Conservation (phyloP, 2,113 vertebrate genomes). For the Glaucidium brasilianum region DNA sequence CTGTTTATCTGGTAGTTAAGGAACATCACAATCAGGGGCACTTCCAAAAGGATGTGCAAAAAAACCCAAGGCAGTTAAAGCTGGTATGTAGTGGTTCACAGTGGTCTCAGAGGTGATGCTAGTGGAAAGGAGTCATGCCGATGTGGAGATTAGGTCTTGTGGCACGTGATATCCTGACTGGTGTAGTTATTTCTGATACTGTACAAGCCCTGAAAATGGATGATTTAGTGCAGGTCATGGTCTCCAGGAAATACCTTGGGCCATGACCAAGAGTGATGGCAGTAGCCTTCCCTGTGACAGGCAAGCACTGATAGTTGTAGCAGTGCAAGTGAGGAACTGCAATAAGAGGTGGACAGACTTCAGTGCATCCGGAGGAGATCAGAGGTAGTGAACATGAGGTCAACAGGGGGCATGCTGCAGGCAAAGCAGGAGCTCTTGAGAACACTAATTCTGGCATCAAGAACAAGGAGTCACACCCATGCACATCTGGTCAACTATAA, state of each 20-base stretch:
- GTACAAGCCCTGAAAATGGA: not conserved
- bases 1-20: not conserved
- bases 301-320: not conserved
- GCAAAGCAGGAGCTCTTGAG: not conserved
- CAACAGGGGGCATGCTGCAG: not conserved
- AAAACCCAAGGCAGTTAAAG: not conserved
- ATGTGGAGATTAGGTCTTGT: not conserved
- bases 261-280: too few species aligned
- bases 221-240: not conserved
- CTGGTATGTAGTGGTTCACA: rapidly evolving
- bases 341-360: not conserved
- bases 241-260: not conserved
- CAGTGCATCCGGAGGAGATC: not conserved
- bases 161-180: not conserved
- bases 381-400: rapidly evolving
- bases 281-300: not conserved
- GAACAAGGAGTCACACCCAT: not conserved
- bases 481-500: not conserved
- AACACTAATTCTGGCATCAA: not conserved
- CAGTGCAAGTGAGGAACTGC: not conserved
- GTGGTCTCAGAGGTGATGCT: not conserved
- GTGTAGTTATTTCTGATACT: not conserved
- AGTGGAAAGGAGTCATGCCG: rapidly evolving
- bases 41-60: not conserved
- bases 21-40: not conserved